phyloP scores from a whole-genome alignment of 2,888 invertebrate species.

The Drosophila maculinotata region DNA sequence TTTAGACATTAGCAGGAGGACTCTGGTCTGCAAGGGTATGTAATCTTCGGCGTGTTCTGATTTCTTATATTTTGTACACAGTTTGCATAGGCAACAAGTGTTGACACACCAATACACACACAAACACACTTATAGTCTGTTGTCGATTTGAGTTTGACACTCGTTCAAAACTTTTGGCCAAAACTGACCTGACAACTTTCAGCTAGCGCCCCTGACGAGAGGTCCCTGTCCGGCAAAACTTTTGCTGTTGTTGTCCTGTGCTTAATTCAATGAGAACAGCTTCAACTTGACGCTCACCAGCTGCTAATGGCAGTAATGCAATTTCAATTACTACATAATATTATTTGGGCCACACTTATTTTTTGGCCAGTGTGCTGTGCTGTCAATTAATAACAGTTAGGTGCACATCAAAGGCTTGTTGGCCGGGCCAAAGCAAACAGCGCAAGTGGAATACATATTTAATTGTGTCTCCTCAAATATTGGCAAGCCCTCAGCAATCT shows the following conservation, averaged over 20 bases:
- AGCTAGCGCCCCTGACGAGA: background rate
- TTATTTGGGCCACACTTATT: slow-evolving; percentile 47
- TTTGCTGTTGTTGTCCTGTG: slow-evolving; percentile 22
- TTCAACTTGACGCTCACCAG: slow-evolving; percentile 40
- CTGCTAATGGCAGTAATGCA: slow-evolving; percentile 69
- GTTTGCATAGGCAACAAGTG: slow-evolving; percentile 51
- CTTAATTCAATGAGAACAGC: slow-evolving; percentile 61
- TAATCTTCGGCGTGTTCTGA: background rate
- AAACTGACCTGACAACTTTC: slow-evolving; percentile 46
- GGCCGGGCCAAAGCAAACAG: slow-evolving; percentile 36
- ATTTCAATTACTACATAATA: slow-evolving; percentile 70
- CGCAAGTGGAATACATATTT: slow-evolving; percentile 48
- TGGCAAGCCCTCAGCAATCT: slow-evolving; percentile 54
- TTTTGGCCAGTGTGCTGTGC: background rate
- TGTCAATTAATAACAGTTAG: slow-evolving; percentile 37
- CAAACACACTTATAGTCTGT: background rate
- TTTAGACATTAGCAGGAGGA: too few species aligned
- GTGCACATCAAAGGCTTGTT: slow-evolving; percentile 46
- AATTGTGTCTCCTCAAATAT: slow-evolving; percentile 63
- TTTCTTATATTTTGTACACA: slow-evolving; percentile 2
- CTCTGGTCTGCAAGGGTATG: background rate
- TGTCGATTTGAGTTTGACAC: slow-evolving; percentile 46
- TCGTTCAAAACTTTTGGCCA: slow-evolving; percentile 47
- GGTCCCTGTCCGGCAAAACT: slow-evolving; percentile 27
- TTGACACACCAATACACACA: slow-evolving; percentile 7